Evolutionary conservation across 2,888 invertebrate genomes (phyloP).

Genomic region (Steromphala cineraria): DNA sequence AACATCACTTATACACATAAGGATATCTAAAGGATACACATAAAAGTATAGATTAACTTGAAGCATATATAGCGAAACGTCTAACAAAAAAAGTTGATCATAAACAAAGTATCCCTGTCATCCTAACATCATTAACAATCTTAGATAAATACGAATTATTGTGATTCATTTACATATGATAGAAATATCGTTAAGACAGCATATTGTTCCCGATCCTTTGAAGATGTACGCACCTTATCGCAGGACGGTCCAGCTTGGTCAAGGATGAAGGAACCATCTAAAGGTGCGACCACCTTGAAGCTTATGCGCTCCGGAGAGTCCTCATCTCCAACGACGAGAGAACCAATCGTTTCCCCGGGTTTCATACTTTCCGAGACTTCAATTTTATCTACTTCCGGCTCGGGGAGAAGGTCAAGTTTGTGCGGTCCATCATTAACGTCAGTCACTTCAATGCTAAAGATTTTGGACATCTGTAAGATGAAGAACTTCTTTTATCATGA

Average conservation of each 20-base stretch:
- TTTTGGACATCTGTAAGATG: conserved; percentile 36
- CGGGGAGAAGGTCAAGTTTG: conserved; percentile 17
- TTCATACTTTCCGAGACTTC: conserved; percentile 40
- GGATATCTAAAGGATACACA: too few relatives aligned
- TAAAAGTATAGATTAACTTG: too few relatives aligned
- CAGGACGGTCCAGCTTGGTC: conserved; percentile 18
- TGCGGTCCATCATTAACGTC: conserved; percentile 54
- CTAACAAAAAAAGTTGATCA: too few relatives aligned
- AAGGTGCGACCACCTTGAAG: conserved; percentile 18
- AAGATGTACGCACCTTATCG: conserved; percentile 1
- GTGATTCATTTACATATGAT: too few relatives aligned
- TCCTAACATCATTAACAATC: too few relatives aligned
- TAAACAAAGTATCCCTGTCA: too few relatives aligned
- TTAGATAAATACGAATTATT: too few relatives aligned
- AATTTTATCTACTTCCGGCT: conserved; percentile 20
- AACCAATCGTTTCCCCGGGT: conserved; percentile 37
- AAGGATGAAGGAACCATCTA: conserved; percentile 35
- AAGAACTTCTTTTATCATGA: neutral
- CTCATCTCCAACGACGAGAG: conserved; percentile 38
- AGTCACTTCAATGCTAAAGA: conserved; percentile 41
- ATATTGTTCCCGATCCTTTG: too few relatives aligned
- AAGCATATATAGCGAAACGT: too few relatives aligned
- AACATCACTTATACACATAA: too few relatives aligned
- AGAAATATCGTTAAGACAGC: neutral
- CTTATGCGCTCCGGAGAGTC: conserved; percentile 42